Percentiles rank a stretch among this genome's conserved stretches.
Evolutionary conservation across 2,888 invertebrate genomes (phyloP).

Genomic region (Leucophenga maculata): DNA sequence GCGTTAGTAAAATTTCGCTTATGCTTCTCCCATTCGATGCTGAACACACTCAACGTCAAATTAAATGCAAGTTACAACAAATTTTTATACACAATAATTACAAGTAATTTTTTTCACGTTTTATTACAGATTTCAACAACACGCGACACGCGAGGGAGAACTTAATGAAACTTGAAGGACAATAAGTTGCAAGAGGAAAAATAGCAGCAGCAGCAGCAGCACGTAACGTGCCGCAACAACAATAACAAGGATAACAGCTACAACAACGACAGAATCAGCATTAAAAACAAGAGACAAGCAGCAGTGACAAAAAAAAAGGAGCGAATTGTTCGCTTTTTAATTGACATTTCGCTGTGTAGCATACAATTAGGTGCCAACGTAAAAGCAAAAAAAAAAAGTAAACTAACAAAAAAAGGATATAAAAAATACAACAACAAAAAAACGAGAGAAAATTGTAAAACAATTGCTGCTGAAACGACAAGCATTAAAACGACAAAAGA

Average conservation of each 20-base stretch:
- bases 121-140: conserved; percentile 61
- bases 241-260: conserved; percentile 35
- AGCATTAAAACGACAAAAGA: conserved; percentile 30
- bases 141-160: conserved; percentile 39
- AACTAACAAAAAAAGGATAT: conserved; percentile 32
- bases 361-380: conserved; percentile 45
- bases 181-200: not conserved
- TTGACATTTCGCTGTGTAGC: conserved; percentile 58
- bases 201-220: conserved; percentile 11
- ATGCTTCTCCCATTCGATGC: conserved; percentile 12
- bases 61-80: conserved; percentile 21
- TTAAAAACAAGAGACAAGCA: conserved; percentile 19
- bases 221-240: conserved; percentile 29
- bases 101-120: conserved; percentile 61
- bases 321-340: conserved; percentile 59
- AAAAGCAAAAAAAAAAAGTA: conserved; percentile 33
- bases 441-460: conserved; percentile 24
- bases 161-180: not conserved
- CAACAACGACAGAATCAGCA: conserved; percentile 37
- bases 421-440: conserved; percentile 10
- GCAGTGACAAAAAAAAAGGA: conserved; percentile 33
- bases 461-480: conserved; percentile 34
- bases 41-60: conserved; percentile 19
- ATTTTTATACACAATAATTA: conserved; percentile 54
- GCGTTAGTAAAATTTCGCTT: conserved; percentile 1